A percentile compares a stretch with the other conserved stretches of the same genome.
These are phyloP conservation scores for Drosophila diplacantha DNA, from an alignment of 2,888 invertebrate species.

Conservation along the genomic window DNA sequence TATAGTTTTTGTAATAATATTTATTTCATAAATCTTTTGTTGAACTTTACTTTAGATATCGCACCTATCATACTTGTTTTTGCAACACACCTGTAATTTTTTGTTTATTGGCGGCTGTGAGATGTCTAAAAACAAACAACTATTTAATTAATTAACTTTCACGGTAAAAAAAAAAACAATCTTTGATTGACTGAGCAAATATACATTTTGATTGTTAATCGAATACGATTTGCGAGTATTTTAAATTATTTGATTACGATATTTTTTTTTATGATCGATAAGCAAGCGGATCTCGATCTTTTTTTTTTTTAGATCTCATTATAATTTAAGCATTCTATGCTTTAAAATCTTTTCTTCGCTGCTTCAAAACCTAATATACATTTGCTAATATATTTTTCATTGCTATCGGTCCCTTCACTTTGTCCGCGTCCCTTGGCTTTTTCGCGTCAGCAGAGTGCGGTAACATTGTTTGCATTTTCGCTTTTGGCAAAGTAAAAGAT, in stretches of 20 bases:
- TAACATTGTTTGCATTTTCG: constrained; percentile 20
- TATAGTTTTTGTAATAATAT: no score
- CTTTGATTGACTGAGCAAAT: not conserved
- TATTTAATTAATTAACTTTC: not conserved
- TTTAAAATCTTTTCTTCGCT: no score
- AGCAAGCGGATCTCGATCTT: not conserved
- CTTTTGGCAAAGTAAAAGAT: constrained; percentile 51
- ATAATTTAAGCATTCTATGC: not conserved
- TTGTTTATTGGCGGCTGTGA: not conserved
- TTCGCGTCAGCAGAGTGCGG: constrained; percentile 4
- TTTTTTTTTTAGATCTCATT: not conserved
- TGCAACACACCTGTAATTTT: not conserved
- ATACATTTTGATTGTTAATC: not conserved
- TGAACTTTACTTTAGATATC: not conserved
- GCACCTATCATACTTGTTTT: not conserved
- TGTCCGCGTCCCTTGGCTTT: constrained; percentile 1
- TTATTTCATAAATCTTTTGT: not conserved
- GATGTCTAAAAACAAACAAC: not conserved
- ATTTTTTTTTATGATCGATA: not conserved
- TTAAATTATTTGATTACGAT: not conserved
- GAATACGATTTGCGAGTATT: constrained; percentile 1
- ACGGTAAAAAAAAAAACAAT: no score
- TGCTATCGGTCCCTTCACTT: not conserved
- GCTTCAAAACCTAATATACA: no score
- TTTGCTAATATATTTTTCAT: not conserved